A percentile compares a stretch with the other conserved stretches of the same genome.
These are phyloP conservation scores for Myotis brandtii DNA, from an alignment of 2,113 vertebrate genomes.

Conservation along the genomic window DNA sequence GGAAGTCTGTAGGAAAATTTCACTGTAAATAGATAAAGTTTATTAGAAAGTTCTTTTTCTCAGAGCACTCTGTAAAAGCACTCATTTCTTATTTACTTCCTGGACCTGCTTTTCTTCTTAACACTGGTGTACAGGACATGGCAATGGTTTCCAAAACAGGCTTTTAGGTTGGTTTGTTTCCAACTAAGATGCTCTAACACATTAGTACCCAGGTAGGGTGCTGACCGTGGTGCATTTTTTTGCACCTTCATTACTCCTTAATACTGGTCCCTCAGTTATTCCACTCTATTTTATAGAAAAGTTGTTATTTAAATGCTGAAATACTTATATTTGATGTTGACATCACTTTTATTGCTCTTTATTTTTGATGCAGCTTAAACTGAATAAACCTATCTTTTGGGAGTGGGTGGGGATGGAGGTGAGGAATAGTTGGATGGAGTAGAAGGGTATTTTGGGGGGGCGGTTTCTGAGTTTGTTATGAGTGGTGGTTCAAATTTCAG, in stretches of 20 bases:
- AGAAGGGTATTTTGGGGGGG: not conserved
- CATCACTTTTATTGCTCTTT: not conserved
- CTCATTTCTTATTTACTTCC: conserved; percentile 80
- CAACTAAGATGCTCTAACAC: conserved; percentile 56
- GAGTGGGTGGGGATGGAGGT: not conserved
- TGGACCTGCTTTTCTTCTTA: conserved; percentile 42
- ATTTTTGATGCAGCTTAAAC: not conserved
- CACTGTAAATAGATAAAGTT: conserved; percentile 78
- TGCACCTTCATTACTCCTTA: conserved; percentile 78
- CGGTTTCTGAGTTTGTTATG: not conserved
- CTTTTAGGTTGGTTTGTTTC: conserved; percentile 75
- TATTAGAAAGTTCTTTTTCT: conserved; percentile 82
- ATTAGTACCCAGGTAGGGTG: conserved; percentile 60
- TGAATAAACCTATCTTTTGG: not conserved
- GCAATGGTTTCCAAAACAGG: conserved; percentile 81
- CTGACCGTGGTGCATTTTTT: conserved; percentile 68
- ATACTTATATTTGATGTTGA: not conserved
- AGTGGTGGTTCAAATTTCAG: not conserved
- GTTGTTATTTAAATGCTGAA: conserved; percentile 50
- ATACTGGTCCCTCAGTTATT: conserved; percentile 63
- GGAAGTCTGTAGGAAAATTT: conserved; percentile 82
- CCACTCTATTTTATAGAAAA: conserved; percentile 29
- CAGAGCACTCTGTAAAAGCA: conserved; percentile 73
- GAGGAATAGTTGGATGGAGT: not conserved
- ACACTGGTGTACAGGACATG: conserved; percentile 17